Evolutionary conservation across 2,888 invertebrate genomes (phyloP).

Genomic region (Perizoma flavofasciatum): DNA sequence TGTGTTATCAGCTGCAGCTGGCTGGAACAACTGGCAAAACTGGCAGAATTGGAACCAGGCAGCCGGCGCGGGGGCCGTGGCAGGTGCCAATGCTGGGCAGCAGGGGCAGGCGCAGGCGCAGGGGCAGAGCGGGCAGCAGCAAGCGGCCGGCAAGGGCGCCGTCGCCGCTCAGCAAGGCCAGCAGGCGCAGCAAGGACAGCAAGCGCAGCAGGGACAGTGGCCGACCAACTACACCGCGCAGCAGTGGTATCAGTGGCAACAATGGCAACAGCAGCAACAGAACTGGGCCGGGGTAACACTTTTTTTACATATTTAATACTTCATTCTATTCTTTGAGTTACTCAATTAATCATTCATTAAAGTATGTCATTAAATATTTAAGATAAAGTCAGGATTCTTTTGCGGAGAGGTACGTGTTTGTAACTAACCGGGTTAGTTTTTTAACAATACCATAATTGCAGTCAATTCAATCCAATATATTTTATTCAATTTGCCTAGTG

Average conservation of each 20-base stretch:
- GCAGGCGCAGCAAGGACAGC: conserved; percentile 46
- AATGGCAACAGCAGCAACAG: conserved; percentile 78
- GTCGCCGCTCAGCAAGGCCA: not conserved
- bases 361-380: too few relatives aligned
- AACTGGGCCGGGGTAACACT: conserved; percentile 65
- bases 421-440: too few relatives aligned
- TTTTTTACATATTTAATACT: not conserved
- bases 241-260: conserved; percentile 81
- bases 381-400: too few relatives aligned
- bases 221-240: conserved; percentile 67
- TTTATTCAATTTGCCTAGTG: too few relatives aligned
- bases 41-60: conserved; percentile 37
- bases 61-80: conserved; percentile 17
- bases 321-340: not conserved
- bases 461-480: too few relatives aligned
- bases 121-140: conserved; percentile 40
- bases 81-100: conserved; percentile 45
- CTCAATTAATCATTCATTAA: too few relatives aligned
- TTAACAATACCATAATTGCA: too few relatives aligned
- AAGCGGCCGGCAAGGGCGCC: not conserved
- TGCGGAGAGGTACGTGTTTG: too few relatives aligned
- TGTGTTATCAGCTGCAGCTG: conserved; percentile 4
- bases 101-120: conserved; percentile 12
- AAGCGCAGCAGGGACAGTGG: conserved; percentile 34
- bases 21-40: conserved; percentile 68